phyloP scores from a whole-genome alignment of 2,113 vertebrate species.

The Coregonus clupeaformis region DNA sequence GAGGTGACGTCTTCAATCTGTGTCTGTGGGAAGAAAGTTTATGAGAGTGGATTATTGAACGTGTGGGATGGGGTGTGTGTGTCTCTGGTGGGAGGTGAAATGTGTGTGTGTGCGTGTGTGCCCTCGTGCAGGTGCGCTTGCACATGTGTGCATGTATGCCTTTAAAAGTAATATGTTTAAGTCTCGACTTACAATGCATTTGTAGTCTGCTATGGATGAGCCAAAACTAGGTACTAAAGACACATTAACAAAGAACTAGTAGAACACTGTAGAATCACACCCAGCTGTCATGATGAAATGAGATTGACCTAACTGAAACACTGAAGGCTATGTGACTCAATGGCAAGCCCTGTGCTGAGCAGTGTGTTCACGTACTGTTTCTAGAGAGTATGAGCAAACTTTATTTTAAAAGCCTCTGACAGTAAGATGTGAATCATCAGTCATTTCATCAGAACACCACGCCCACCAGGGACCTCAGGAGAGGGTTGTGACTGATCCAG shows the following conservation, averaged over 20 bases:
- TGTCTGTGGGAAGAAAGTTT: not conserved
- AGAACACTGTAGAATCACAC: too few relatives aligned
- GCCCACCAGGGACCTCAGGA: constrained; percentile 39
- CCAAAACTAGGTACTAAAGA: not conserved
- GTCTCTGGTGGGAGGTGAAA: not conserved
- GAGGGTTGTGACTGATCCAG: not conserved
- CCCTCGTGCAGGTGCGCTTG: not conserved
- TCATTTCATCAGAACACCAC: constrained; percentile 54
- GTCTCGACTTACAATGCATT: not conserved
- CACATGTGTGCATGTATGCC: not conserved
- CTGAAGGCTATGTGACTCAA: constrained; percentile 43
- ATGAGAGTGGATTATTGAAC: not conserved
- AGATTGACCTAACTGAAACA: constrained; percentile 18
- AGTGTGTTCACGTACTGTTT: constrained; percentile 33
- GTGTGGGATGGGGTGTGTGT: too few relatives aligned
- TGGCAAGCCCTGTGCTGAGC: constrained; percentile 1
- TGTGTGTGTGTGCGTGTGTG: not conserved
- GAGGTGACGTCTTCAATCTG: constrained; percentile 1
- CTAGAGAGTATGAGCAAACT: constrained; percentile 43
- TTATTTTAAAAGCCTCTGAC: constrained; percentile 59
- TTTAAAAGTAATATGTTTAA: not conserved
- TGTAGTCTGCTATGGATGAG: not conserved
- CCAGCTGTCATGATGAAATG: constrained; percentile 30
- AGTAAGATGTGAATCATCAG: constrained; percentile 70
- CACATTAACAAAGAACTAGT: not conserved